These are phyloP conservation scores for Cercopithecus petaurista DNA, from an alignment of 2,797 vertebrate species.

Conservation along the genomic window DNA sequence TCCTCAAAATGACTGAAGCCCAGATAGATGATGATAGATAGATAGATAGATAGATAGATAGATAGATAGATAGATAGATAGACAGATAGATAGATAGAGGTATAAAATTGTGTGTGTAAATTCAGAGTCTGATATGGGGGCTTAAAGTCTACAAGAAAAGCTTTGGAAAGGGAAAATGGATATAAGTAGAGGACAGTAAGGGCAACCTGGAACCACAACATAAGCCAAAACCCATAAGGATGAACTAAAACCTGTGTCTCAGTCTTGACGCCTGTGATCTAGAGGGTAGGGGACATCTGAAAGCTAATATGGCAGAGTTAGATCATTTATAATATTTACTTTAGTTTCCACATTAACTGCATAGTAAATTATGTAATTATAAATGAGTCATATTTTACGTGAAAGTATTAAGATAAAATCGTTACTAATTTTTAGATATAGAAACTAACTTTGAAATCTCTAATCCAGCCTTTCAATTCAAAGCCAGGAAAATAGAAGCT, in stretches of 20 bases:
- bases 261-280: neutral
- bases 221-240: neutral
- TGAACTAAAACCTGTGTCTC: neutral
- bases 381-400: neutral
- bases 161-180: neutral
- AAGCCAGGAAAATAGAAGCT: neutral
- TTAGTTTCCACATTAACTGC: neutral
- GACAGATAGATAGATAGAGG: neutral
- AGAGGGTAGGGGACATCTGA: neutral
- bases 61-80: neutral
- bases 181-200: neutral
- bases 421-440: neutral
- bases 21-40: neutral
- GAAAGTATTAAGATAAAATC: neutral
- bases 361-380: neutral
- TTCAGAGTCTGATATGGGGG: neutral
- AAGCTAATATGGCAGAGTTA: neutral
- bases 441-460: neutral
- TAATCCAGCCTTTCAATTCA: neutral
- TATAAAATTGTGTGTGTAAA: neutral
- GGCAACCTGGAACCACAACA: neutral
- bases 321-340: neutral
- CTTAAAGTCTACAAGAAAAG: neutral
- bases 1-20: neutral
- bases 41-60: neutral